A percentile compares a stretch with the other conserved stretches of the same genome.
Conservation (phyloP, 2,113 vertebrate species). For the Gambusia holbrooki region DNA sequence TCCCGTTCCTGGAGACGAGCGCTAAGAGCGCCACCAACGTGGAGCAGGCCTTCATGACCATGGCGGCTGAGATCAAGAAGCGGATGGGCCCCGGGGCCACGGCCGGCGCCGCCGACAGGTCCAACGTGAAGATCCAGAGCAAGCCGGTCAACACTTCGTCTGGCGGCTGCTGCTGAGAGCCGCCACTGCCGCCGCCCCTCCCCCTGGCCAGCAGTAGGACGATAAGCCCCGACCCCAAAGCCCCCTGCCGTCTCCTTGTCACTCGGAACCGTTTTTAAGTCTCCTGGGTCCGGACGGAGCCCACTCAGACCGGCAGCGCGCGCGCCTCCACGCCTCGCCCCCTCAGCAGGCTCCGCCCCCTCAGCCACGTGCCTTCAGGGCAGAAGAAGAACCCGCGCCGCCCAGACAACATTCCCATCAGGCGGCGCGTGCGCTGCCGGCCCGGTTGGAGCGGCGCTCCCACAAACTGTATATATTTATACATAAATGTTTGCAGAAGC, state of each 20-base stretch:
- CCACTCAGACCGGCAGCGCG: conserved; percentile 50
- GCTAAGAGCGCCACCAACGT: conserved; percentile 98
- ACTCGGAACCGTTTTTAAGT: neutral
- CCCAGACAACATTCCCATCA: conserved; percentile 56
- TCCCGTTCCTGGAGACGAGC: conserved; percentile 97
- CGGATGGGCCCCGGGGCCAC: conserved; percentile 95
- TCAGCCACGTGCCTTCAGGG: conserved; percentile 60
- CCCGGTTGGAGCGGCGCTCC: conserved; percentile 34
- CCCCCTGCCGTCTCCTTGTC: conserved; percentile 15
- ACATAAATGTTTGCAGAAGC: conserved; percentile 68
- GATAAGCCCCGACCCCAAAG: conserved; percentile 77
- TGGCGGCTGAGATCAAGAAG: conserved; percentile 99
- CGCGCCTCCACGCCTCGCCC: neutral
- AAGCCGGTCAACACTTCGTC: conserved; percentile 96
- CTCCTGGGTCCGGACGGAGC: conserved; percentile 31
- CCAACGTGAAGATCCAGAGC: conserved; percentile 98
- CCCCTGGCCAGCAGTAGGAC: conserved; percentile 82
- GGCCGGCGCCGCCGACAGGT: conserved; percentile 89
- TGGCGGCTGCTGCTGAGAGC: conserved; percentile 89
- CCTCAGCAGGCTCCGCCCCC: conserved; percentile 2
- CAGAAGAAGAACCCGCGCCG: conserved; percentile 34
- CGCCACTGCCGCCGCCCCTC: neutral
- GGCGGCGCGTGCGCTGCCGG: conserved; percentile 33
- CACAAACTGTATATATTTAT: conserved; percentile 77
- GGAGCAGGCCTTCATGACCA: conserved; percentile 99